phyloP scores from a whole-genome alignment of 2,797 vertebrate species.

The Borostomias antarcticus region DNA sequence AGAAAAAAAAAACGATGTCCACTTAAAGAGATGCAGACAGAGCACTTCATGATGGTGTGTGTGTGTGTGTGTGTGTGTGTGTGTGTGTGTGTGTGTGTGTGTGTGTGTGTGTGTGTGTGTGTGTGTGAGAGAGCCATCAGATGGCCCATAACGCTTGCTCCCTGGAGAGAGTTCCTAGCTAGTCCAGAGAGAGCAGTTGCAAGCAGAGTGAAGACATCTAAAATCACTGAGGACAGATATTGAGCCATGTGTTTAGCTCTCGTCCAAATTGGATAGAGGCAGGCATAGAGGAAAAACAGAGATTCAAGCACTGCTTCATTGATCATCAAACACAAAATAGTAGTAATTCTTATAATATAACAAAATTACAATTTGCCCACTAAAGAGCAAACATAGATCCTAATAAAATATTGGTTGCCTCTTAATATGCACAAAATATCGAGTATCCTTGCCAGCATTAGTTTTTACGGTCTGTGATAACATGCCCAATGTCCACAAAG shows the following conservation, averaged over 20 bases:
- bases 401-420: too few relatives aligned
- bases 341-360: too few relatives aligned
- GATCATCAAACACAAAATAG: too few relatives aligned
- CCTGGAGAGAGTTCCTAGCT: conserved; percentile 31
- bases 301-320: too few relatives aligned
- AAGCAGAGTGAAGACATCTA: conserved; percentile 40
- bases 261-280: conserved; percentile 28
- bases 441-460: too few relatives aligned
- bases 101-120: not conserved
- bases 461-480: too few relatives aligned
- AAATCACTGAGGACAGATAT: conserved; percentile 37
- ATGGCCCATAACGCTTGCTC: conserved; percentile 35
- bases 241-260: conserved; percentile 39
- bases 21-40: too few relatives aligned
- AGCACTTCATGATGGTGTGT: too few relatives aligned
- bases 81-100: not conserved
- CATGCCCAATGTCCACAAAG: too few relatives aligned
- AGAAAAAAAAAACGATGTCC: not conserved
- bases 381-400: too few relatives aligned
- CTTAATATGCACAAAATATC: too few relatives aligned
- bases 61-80: not conserved
- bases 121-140: not conserved
- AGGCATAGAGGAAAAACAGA: conserved; percentile 27
- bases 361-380: too few relatives aligned
- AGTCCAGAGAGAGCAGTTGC: conserved; percentile 39